Evolutionary conservation across 2,888 invertebrate genomes (phyloP), one percentile per base, ranked within the genome.

Genomic region (Philonicus albiceps): DNA sequence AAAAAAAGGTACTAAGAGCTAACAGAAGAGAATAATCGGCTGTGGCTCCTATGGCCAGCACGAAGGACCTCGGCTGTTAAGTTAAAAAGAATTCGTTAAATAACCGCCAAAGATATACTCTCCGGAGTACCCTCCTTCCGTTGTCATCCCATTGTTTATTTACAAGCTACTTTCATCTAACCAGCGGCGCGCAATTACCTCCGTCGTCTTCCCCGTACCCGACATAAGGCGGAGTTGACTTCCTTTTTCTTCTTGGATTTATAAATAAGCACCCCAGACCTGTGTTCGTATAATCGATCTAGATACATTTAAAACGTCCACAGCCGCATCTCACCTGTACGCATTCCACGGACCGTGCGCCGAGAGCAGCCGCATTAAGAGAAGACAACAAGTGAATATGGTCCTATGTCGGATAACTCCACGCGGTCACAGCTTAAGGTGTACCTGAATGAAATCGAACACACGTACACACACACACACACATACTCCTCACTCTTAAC

Each of bases 31-130:
- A 64, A 86, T 31, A 76, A 34, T 43, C 72, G 49, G 72, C 5
- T 73, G 80, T 34, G 83, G 64, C 27, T 11, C 13, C 2, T 37
- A 11, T 7, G 22, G n/a, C 27, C 27, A 34, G n/a, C 37, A 72
- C 27, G 19, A 64, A 30, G 83, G 37, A 37, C 55, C 30, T 34
- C 49, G 22, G 3, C 37, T 73, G 31, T 49, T 72, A 84, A 80
- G 85, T 31, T 78, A 87, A 88, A 88, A 84, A n/a, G n/a, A n/a
- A 84, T 87, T 88, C 88, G 88, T 88, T 88, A 88, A 88, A 88
- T 88, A 88, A 88, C 88, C 87, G 88, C 86, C 88, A 85, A 72
- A 87, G 84, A 87, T 87, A 86, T 87, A 86, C 87, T 87, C 22
- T 6, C n/a, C n/a, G n/a, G 30, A 13, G 76, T 31, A 43, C 80